phyloP scores from a whole-genome alignment of 2,888 invertebrate genomes.

The Myopa tessellatipennis region DNA sequence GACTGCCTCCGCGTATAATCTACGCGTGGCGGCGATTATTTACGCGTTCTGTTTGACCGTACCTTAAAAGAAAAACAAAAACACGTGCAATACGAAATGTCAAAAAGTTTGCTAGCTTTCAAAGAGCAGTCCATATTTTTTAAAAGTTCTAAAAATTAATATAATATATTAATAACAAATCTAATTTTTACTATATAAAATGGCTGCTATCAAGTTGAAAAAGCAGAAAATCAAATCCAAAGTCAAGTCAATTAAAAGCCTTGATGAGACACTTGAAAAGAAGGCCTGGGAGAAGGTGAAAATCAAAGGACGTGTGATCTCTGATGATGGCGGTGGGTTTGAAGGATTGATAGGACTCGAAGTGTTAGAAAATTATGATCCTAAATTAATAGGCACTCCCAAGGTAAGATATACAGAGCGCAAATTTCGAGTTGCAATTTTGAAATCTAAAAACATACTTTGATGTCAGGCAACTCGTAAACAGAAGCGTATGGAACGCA shows the following conservation, averaged over 20 bases:
- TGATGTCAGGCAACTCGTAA: slow-evolving; percentile 36
- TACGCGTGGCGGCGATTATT: too few species aligned
- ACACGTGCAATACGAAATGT: slow-evolving; percentile 46
- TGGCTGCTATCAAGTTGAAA: slow-evolving; percentile 43
- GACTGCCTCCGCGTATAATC: too few species aligned
- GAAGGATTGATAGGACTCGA: slow-evolving; percentile 83
- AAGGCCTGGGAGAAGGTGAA: slow-evolving; percentile 75
- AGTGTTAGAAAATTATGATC: slow-evolving; percentile 78
- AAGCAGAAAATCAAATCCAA: slow-evolving; percentile 37
- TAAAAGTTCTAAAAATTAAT: slow-evolving; percentile 5
- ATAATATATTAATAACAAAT: slow-evolving; percentile 28
- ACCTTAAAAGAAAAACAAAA: slow-evolving; percentile 46
- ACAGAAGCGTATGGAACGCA: slow-evolving; percentile 44
- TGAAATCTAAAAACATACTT: too few species aligned
- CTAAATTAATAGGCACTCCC: slow-evolving; percentile 66
- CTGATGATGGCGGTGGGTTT: slow-evolving; percentile 69
- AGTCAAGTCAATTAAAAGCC: slow-evolving; percentile 33
- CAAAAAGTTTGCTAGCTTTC: not conserved
- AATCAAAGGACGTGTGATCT: slow-evolving; percentile 71
- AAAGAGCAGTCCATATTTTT: not conserved
- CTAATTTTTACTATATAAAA: slow-evolving; percentile 43
- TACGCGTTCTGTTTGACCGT: too few species aligned
- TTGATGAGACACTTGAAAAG: slow-evolving; percentile 25
- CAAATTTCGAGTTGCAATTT: too few species aligned
- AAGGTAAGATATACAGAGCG: slow-evolving; percentile 61